Conservation (phyloP, 2,888 invertebrate genomes). For the Drosophila mulleri region DNA sequence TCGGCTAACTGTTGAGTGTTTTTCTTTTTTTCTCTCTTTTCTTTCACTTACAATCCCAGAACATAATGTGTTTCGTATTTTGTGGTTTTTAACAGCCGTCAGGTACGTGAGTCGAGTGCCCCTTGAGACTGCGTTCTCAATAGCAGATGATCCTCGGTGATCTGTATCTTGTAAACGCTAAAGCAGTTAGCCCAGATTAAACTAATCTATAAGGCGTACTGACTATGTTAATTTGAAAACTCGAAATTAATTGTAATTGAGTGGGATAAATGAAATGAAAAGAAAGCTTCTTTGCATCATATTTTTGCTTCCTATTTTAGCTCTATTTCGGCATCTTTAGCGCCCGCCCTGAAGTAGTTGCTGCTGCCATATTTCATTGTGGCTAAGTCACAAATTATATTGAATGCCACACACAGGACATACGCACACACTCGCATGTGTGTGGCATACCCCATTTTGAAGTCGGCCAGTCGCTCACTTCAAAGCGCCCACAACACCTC, state of each 20-base stretch:
- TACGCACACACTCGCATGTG: conserved; percentile 9
- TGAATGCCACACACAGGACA: conserved; percentile 39
- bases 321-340: not conserved
- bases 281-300: not conserved
- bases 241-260: no score
- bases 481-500: conserved; percentile 43
- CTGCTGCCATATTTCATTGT: conserved; percentile 32
- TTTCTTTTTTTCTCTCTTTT: not conserved
- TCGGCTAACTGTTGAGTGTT: conserved; percentile 40
- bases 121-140: not conserved
- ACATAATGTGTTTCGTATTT: conserved; percentile 74
- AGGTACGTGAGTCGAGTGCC: conserved; percentile 41
- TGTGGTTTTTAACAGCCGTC: conserved; percentile 67
- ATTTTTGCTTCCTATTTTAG: not conserved
- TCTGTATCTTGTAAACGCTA: not conserved
- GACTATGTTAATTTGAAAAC: no score
- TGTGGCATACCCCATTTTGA: not conserved
- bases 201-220: not conserved
- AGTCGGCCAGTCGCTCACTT: conserved; percentile 20
- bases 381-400: conserved; percentile 34
- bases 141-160: not conserved
- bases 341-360: conserved; percentile 28
- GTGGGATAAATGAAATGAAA: no score
- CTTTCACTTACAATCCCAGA: conserved; percentile 35
- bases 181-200: not conserved